phyloP scores from a whole-genome alignment of 2,888 invertebrate species.

The Erebia aethiops region DNA sequence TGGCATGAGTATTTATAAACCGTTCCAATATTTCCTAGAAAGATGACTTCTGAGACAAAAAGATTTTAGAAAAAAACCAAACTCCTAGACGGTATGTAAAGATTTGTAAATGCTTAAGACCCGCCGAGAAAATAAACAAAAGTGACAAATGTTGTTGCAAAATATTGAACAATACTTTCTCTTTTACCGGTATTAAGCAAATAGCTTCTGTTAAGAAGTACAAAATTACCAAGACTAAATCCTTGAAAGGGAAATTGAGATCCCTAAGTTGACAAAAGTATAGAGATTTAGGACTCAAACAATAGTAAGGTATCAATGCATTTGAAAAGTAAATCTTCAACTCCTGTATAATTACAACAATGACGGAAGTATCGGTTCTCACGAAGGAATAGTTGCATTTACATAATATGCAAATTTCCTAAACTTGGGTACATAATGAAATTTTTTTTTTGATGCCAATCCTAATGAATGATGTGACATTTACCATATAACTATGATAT shows the following conservation, averaged over 20 bases:
- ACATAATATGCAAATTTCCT: no score
- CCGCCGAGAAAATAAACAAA: constrained; percentile 18
- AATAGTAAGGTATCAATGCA: not conserved
- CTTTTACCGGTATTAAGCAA: constrained; percentile 11
- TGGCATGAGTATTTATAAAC: constrained; percentile 20
- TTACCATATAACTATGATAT: no score
- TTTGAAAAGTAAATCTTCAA: not conserved
- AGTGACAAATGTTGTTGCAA: constrained; percentile 4
- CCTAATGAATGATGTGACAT: no score
- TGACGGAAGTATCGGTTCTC: no score
- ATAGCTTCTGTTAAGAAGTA: not conserved
- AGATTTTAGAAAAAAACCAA: constrained; percentile 4
- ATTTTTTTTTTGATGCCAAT: no score
- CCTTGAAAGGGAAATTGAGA: not conserved
- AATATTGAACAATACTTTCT: constrained; percentile 3
- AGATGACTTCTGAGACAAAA: constrained; percentile 4
- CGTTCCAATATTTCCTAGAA: constrained; percentile 30
- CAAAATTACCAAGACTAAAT: not conserved
- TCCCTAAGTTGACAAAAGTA: not conserved
- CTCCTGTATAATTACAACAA: not conserved
- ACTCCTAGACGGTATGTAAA: constrained; percentile 6
- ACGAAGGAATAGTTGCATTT: no score
- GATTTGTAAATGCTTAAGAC: not conserved
- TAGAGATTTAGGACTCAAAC: constrained; percentile 18
- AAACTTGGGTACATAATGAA: no score